Evolutionary conservation across 2,888 invertebrate species (phyloP).

Genomic region (Erebia ligea): DNA sequence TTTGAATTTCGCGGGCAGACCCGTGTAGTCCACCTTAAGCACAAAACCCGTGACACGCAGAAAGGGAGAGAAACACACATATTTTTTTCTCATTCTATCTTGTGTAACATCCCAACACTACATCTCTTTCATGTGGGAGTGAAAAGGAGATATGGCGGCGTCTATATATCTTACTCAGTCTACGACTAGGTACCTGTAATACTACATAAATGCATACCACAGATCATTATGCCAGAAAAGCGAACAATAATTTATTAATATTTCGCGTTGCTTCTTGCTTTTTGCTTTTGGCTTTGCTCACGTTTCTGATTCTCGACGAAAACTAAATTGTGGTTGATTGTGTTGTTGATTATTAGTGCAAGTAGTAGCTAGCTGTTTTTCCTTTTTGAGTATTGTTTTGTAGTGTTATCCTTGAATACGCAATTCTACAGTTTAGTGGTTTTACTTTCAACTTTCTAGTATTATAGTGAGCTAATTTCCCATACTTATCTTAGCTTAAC

Average conservation of each 20-base stretch:
- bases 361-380: constrained; percentile 46
- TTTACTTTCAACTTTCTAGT: constrained; percentile 39
- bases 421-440: constrained; percentile 35
- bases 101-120: too few relatives aligned
- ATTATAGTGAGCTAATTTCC: constrained; percentile 33
- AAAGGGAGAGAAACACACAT: too few relatives aligned
- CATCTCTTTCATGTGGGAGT: too few relatives aligned
- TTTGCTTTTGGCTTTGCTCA: constrained; percentile 4
- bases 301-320: neutral
- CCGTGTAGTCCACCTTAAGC: too few relatives aligned
- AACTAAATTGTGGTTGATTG: neutral
- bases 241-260: neutral
- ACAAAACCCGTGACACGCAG: too few relatives aligned
- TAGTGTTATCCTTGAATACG: constrained; percentile 37
- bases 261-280: neutral
- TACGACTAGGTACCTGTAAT: too few relatives aligned
- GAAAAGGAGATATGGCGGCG: too few relatives aligned
- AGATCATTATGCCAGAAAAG: neutral
- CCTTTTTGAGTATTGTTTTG: constrained; percentile 35
- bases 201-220: neutral
- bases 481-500: constrained; percentile 19
- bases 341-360: neutral
- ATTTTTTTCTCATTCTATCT: too few relatives aligned
- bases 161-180: too few relatives aligned
- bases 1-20: too few relatives aligned